Evolutionary conservation across 2,888 invertebrate genomes (phyloP).

Genomic region (Embidobia sp.): DNA sequence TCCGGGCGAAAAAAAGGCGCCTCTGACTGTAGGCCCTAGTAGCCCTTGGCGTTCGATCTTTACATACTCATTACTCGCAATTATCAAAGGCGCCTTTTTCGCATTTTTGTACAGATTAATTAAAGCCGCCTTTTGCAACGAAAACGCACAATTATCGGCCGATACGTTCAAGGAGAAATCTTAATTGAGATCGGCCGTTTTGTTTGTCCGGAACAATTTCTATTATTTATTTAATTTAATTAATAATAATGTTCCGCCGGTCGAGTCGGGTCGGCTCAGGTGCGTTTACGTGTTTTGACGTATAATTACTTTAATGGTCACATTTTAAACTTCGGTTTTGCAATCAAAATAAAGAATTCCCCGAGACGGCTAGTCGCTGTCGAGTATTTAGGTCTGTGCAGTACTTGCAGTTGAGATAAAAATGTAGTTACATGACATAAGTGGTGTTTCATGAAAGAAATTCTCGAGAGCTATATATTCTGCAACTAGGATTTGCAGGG

Average conservation of each 20-base stretch:
- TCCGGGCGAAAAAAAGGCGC: slow-evolving; percentile 14
- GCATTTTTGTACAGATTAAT: slow-evolving; percentile 16
- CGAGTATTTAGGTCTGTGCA: slow-evolving; percentile 55
- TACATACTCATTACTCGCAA: slow-evolving; percentile 38
- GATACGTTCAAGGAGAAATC: neutral
- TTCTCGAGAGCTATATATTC: slow-evolving; percentile 62
- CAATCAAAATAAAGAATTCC: slow-evolving; percentile 55
- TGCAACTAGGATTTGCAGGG: slow-evolving; percentile 58
- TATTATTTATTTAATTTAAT: slow-evolving; percentile 3
- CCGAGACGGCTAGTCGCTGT: slow-evolving; percentile 29
- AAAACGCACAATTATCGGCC: neutral
- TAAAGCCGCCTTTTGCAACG: neutral
- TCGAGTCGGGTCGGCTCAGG: neutral
- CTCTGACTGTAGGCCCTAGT: neutral
- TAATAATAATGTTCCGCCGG: neutral
- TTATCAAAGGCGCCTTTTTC: slow-evolving; percentile 19
- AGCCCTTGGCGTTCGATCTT: slow-evolving; percentile 44
- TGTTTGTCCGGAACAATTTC: neutral
- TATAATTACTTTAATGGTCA: slow-evolving; percentile 48
- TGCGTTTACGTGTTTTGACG: slow-evolving; percentile 12
- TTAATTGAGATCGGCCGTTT: slow-evolving; percentile 7
- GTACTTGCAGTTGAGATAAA: slow-evolving; percentile 55
- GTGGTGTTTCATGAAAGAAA: slow-evolving; percentile 60
- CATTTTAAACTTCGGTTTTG: slow-evolving; percentile 46
- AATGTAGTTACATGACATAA: slow-evolving; percentile 60